Percentiles rank a stretch among this genome's conserved stretches.
Evolutionary conservation across 2,113 vertebrate genomes (phyloP).

Genomic region (Naja naja): DNA sequence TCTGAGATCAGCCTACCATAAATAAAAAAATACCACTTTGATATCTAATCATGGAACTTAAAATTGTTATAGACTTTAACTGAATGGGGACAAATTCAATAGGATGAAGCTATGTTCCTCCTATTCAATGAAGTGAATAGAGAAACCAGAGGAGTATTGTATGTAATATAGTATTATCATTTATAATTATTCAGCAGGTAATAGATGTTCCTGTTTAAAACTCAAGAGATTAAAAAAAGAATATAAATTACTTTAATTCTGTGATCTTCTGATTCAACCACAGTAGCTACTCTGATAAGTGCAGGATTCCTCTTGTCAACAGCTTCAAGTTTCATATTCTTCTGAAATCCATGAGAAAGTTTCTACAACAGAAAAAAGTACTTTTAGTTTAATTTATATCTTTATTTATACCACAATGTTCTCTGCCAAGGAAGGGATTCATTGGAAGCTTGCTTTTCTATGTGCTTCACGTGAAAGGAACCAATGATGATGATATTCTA

Average conservation of each 20-base stretch:
- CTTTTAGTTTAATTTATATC: not conserved
- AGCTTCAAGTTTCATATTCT: conserved; percentile 81
- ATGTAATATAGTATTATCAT: not conserved
- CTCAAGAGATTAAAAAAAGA: not conserved
- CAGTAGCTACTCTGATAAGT: conserved; percentile 80
- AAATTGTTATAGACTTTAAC: not conserved
- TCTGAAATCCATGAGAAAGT: conserved; percentile 83
- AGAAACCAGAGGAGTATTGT: not conserved
- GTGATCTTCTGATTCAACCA: conserved; percentile 81
- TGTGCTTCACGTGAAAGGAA: not conserved
- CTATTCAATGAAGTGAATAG: not conserved
- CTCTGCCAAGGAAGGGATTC: not conserved
- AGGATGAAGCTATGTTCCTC: not conserved
- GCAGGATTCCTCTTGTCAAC: conserved; percentile 84
- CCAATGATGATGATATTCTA: not conserved
- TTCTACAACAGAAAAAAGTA: conserved; percentile 66
- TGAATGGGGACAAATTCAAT: not conserved
- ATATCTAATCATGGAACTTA: not conserved
- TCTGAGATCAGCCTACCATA: not conserved
- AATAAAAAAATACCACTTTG: not conserved
- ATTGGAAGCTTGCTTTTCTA: not conserved
- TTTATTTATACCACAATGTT: not conserved
- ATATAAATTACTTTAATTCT: conserved; percentile 77
- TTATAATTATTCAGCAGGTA: not conserved
- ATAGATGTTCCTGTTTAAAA: not conserved